Evolutionary conservation across 2,888 invertebrate genomes (phyloP).

Genomic region (Megamerina dolium): DNA sequence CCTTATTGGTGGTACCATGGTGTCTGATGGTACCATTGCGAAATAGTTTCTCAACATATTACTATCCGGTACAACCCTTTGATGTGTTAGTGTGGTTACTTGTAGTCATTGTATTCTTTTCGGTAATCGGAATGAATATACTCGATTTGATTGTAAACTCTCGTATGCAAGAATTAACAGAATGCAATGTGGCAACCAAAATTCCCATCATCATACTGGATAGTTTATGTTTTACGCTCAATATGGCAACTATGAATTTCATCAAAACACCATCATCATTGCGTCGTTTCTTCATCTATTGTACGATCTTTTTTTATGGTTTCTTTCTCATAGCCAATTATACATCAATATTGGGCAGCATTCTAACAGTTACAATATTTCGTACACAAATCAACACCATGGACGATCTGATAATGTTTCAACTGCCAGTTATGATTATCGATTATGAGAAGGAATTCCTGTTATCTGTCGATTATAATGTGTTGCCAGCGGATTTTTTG

Average conservation of each 20-base stretch:
- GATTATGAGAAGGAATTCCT: conserved; percentile 36
- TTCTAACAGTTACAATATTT: no score
- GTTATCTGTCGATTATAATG: conserved; percentile 16
- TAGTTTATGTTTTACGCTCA: conserved; percentile 29
- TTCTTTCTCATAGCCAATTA: no score
- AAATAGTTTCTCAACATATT: conserved; percentile 29
- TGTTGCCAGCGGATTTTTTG: no score
- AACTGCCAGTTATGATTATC: no score
- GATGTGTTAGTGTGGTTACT: conserved; percentile 28
- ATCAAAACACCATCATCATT: conserved; percentile 20
- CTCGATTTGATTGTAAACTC: neutral
- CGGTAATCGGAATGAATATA: conserved; percentile 6
- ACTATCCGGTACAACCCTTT: conserved; percentile 35
- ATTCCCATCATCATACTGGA: conserved; percentile 15
- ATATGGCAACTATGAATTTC: conserved; percentile 25
- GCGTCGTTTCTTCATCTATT: conserved; percentile 25
- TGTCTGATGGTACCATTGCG: no score
- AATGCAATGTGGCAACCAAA: no score
- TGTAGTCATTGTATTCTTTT: conserved; percentile 22
- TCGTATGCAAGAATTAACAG: no score
- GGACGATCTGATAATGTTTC: no score
- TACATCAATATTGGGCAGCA: no score
- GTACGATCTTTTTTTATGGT: conserved; percentile 31
- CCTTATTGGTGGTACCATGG: no score
- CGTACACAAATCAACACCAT: no score